Evolutionary conservation across 2,113 vertebrate genomes (phyloP), one percentile per base, ranked within the genome.

Genomic region (Poeciliopsis turrubarensis): DNA sequence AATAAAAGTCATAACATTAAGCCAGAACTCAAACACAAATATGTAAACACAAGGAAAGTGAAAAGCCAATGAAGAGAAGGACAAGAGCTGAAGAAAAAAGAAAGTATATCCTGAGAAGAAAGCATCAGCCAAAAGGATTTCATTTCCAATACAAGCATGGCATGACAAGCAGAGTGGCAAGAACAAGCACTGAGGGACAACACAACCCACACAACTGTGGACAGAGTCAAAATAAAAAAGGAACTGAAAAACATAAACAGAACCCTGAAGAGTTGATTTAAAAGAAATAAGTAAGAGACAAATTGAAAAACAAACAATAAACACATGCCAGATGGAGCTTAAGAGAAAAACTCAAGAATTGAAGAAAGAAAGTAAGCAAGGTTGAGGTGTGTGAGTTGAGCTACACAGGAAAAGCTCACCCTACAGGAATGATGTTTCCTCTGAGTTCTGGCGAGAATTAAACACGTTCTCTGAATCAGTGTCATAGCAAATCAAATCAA

Each of bases 401-500:
- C 65, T 66, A 63, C 69, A 80, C 11, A 63, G 54, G 29, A 64
- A 74, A 72, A 83, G 72, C 61, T 78, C 80, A 88, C 69, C 75
- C 69, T 89, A 70, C 68, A 77, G 79, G 88, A 89, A 89, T 75
- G 64, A 67, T 88, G 82, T 86, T 91, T 89, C 77, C 65, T 70
- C 83, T 64, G 70, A 79, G 72, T 78, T 86, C 77, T 84, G 85
- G 79, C 72, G 72, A 68, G 47, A 88, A 76, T 84, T 70, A 86
- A 88, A 90, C 84, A 89, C 72, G 72, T 84, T 82, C 66, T 77
- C 74, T 65, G 86, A 89, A 82, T 87, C 68, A 70, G 75, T 91
- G 86, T 89, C 92, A 90, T 70, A 89, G 80, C 84, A 84, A 81
- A 83, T 89, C 68, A 77, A 71, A 80, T 89, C 87, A 86, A 84